A percentile compares a stretch with the other conserved stretches of the same genome.
Evolutionary conservation across 1,140 invertebrate genomes (phyloP).

Genomic region (Latrodectus geometricus): DNA sequence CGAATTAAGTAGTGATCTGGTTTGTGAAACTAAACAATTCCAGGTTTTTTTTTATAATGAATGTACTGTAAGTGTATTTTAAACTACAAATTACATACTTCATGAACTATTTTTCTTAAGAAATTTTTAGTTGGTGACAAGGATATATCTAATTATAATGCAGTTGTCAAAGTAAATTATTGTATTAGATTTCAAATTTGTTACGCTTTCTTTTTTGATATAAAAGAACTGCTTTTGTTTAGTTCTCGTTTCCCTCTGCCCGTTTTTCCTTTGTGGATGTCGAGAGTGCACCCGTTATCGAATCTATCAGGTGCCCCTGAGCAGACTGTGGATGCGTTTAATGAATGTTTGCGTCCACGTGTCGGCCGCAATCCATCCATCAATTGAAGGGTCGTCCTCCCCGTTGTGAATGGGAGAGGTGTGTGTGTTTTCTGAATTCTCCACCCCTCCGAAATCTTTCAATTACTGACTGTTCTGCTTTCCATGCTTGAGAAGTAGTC

Average conservation of each 20-base stretch:
- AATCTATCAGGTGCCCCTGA: slow-evolving; percentile 9
- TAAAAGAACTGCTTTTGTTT: no score
- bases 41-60: no score
- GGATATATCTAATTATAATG: no score
- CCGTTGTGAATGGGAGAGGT: slow-evolving; percentile 9
- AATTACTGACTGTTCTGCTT: slow-evolving; percentile 15
- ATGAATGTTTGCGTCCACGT: slow-evolving; percentile 51
- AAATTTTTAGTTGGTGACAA: no score
- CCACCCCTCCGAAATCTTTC: slow-evolving; percentile 21
- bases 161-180: no score
- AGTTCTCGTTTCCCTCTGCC: not conserved
- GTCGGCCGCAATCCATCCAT: slow-evolving; percentile 23
- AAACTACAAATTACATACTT: no score
- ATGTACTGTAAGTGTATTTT: no score
- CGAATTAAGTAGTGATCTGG: no score
- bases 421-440: not conserved
- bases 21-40: no score
- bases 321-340: slow-evolving; percentile 27
- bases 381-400: slow-evolving; percentile 32
- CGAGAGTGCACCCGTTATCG: slow-evolving; percentile 39
- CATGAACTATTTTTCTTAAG: no score
- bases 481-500: not conserved
- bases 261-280: not conserved
- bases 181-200: no score
- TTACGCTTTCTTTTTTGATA: no score